Percentiles rank a stretch among this genome's conserved stretches.
Conservation (phyloP, 2,113 vertebrate species). For the Carlito syrichta region DNA sequence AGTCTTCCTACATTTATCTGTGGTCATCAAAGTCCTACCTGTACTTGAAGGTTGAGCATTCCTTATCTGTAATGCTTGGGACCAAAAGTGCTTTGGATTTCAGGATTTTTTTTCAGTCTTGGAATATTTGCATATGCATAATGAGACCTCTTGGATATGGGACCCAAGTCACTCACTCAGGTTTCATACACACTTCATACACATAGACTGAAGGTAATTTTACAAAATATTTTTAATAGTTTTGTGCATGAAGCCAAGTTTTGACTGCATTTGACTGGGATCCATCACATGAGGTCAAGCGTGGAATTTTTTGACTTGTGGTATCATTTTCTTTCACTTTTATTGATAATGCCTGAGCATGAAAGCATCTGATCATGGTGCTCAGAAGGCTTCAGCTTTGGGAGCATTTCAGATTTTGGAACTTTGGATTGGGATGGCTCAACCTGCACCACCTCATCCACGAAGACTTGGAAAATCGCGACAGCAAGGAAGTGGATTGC, state of each 20-base stretch:
- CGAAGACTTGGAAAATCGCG: not conserved
- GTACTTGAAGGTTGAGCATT: not conserved
- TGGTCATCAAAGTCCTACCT: not conserved
- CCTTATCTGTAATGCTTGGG: not conserved
- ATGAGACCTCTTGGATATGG: not conserved
- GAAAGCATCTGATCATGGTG: too few relatives aligned
- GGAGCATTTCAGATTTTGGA: not conserved
- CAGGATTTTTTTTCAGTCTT: too few relatives aligned
- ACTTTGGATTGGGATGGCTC: too few relatives aligned
- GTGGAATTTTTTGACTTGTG: not conserved
- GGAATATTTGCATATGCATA: not conserved
- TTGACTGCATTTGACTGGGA: not conserved
- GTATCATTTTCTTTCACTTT: too few relatives aligned
- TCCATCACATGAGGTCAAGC: not conserved
- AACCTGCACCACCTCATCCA: not conserved
- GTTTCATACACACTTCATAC: not conserved
- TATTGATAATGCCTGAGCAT: too few relatives aligned
- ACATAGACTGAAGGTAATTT: not conserved
- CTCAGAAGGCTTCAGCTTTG: not conserved
- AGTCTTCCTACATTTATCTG: not conserved
- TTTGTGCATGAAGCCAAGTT: not conserved
- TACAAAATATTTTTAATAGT: not conserved
- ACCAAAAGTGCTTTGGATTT: not conserved
- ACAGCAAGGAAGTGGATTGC: not conserved
- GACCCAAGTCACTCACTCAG: not conserved